Evolutionary conservation across 2,888 invertebrate species (phyloP), one percentile per base, ranked within the genome.

Genomic region (Volucella bombylans): DNA sequence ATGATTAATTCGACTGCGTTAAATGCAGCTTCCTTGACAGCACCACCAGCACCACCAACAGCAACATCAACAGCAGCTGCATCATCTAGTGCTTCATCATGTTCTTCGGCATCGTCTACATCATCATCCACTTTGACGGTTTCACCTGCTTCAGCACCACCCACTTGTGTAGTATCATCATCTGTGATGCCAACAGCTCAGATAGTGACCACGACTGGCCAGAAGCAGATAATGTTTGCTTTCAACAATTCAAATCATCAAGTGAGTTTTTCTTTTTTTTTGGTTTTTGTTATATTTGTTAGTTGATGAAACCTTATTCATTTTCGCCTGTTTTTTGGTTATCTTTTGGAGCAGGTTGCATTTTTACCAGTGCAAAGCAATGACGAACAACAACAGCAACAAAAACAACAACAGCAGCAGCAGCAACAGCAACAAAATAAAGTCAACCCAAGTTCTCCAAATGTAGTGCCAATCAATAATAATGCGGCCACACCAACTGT

Each of bases 181-280:
- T 65, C 85, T 18, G 82, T 85, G 50, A 65, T 80, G 68, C 76
- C 87, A 73, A 67, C 87, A 62, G 78, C 87, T 49, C 86, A 87
- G 31, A 82, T 87, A 10, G 52, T 87, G 61, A 68, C 87, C 31
- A 83, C 87, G 73, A 86, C 88, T n/a, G 88, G 89, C 6, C 89
- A 89, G 59, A 89, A 90, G 65, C 89, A 89, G 80, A 88, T 92
- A 79, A 90, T 90, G 88, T 91, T 91, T 83, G 87, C 90, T 68
- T 87, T 89, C 15, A 90, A 89, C 74, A 90, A 88, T 83, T 86
- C 87, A 65, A 90, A 91, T 81, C 90, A 90, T 88, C 91, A 90
- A 88, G 91, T 92, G 80, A 88, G 64, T 50, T 15, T 23, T 9
- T 52, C n/a, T n/a, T n/a, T n/a, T n/a, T n/a, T n/a, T n/a, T 23